A percentile compares a stretch with the other conserved stretches of the same genome.
phyloP scores from a whole-genome alignment of 1,140 invertebrate genomes.

The Neodiprion pinetum region DNA sequence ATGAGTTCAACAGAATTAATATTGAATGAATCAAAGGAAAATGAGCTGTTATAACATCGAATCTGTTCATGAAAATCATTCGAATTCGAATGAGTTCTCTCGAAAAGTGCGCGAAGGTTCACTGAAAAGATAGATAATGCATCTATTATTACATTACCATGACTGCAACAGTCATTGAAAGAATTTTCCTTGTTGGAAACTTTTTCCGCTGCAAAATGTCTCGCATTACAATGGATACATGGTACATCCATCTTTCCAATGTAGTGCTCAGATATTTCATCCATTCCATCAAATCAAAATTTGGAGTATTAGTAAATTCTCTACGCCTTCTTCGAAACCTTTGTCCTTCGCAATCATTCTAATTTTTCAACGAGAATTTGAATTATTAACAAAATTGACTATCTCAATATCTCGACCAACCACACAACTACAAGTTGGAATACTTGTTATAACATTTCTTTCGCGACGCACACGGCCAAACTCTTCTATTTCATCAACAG shows the following conservation, averaged over 20 bases:
- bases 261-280: background rate
- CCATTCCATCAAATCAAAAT: background rate
- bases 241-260: background rate
- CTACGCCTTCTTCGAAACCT: background rate
- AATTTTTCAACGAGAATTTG: background rate
- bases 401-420: background rate
- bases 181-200: conserved; percentile 15
- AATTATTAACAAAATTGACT: background rate
- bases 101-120: conserved; percentile 19
- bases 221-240: conserved; percentile 21
- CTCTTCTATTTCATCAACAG: background rate
- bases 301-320: background rate
- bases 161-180: conserved; percentile 22
- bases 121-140: conserved; percentile 20
- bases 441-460: background rate
- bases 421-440: background rate
- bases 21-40: conserved; percentile 31
- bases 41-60: conserved; percentile 24
- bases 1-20: conserved; percentile 21
- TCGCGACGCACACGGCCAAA: background rate
- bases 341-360: background rate
- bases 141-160: conserved; percentile 23
- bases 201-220: conserved; percentile 22
- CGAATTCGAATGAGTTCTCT: conserved; percentile 16
- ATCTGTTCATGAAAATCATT: conserved; percentile 24